These are phyloP conservation scores for Rhinichthys osculus DNA, from an alignment of 2,797 vertebrate species.

Conservation along the genomic window DNA sequence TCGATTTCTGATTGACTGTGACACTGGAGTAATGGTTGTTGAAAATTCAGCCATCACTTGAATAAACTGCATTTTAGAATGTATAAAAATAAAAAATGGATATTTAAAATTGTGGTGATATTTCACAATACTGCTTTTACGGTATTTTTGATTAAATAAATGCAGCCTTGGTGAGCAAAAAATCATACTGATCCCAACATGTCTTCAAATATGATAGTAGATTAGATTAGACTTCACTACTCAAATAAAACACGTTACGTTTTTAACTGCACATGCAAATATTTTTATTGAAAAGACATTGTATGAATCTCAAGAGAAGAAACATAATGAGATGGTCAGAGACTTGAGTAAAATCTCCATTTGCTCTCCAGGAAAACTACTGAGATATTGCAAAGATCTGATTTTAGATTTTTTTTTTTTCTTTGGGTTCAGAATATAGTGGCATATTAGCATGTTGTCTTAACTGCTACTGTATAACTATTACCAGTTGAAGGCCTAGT, in stretches of 20 bases:
- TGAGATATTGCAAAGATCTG: neutral
- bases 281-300: neutral
- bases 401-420: neutral
- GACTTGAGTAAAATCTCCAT: neutral
- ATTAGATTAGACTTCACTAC: no score
- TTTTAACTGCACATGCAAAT: neutral
- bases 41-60: no score
- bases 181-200: no score
- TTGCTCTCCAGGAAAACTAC: neutral
- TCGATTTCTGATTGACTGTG: neutral
- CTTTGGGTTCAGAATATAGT: neutral
- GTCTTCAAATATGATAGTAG: no score
- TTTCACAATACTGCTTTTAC: no score
- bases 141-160: no score
- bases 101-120: no score
- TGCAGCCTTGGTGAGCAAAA: no score
- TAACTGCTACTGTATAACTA: neutral
- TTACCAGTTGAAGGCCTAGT: neutral
- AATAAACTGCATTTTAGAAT: neutral
- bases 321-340: neutral
- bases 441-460: neutral
- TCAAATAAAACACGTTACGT: no score
- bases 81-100: no score
- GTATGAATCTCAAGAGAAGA: neutral
- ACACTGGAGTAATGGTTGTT: neutral